Evolutionary conservation across 1,140 invertebrate genomes (phyloP), one percentile per base, ranked within the genome.

Genomic region (Procambarus clarkii): DNA sequence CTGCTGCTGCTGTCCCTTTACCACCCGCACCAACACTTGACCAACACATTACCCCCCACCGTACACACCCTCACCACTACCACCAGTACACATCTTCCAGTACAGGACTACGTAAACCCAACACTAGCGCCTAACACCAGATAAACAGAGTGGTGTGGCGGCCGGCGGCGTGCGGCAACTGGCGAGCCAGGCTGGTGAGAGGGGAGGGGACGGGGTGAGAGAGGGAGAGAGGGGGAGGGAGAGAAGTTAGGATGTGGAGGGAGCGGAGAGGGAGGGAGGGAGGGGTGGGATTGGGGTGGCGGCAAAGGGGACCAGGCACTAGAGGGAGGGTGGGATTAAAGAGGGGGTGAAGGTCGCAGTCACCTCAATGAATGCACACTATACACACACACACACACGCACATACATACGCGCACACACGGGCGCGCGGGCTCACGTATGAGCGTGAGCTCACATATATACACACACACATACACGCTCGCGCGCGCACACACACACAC

Each of bases 261-360:
- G 21, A 48, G 7, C 21, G 79, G 21, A 11, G 79, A 0, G 79
- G 7, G 48, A 21, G 9, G 48, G 46, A 8, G n/a, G 24, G 48
- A n/a, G 79, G 18, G 48, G 48, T 18, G 24, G n/a, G 11, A 21
- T 9, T n/a, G n/a, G n/a, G n/a, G 69, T 3, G n/a, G n/a, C n/a
- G 69, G 69, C 24, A 21, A 34, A 34, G 69, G 69, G 69, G 18
- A 24, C 64, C 3, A 69, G 64, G 21, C 64, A 69, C 11, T 18
- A n/a, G 24, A 74, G 69, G n/a, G 69, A 64, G 60, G 60, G 15
- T 15, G 69, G 24, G 69, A 74, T 74, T 74, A 34, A 34, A 74
- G 69, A 74, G n/a, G 69, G 69, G 69, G 69, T 74, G 69, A 74
- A 74, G 69, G 69, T 74, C 69, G 69, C 69, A 24, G n/a, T 74